These are phyloP conservation scores for Cygnus atratus DNA, from an alignment of 2,113 vertebrate genomes.

Conservation along the genomic window DNA sequence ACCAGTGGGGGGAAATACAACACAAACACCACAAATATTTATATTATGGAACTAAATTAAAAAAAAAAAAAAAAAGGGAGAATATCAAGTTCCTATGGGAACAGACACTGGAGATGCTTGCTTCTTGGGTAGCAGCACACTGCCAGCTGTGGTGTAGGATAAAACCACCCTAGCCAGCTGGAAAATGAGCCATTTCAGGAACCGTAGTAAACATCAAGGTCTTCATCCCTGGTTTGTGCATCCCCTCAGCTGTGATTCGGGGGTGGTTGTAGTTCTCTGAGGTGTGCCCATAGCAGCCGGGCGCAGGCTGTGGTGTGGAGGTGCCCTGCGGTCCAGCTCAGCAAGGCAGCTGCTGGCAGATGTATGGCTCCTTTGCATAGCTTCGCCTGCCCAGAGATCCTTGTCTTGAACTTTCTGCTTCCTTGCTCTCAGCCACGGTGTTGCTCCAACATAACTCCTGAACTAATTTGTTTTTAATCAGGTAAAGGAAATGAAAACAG, in stretches of 20 bases:
- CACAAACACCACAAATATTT: not conserved
- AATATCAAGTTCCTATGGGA: not conserved
- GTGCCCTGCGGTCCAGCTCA: not conserved
- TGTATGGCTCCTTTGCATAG: not conserved
- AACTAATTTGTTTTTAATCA: not conserved
- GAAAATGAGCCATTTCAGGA: not conserved
- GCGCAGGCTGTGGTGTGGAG: not conserved
- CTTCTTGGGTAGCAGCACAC: not conserved
- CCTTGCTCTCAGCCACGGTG: not conserved
- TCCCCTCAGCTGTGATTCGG: not conserved
- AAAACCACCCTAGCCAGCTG: not conserved
- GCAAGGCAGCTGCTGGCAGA: not conserved
- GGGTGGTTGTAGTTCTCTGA: not conserved
- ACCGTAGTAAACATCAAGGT: not conserved
- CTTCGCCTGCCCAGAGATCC: not conserved
- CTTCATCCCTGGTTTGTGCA: not conserved
- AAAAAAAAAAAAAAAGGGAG: not conserved
- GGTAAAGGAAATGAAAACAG: not conserved
- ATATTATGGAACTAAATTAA: not conserved
- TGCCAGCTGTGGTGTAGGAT: not conserved
- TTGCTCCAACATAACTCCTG: not conserved
- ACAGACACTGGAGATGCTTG: not conserved
- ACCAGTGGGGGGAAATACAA: rapidly evolving
- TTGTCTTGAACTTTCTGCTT: not conserved
- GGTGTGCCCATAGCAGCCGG: not conserved